Percentiles rank a stretch among this genome's conserved stretches.
Evolutionary conservation across 2,888 invertebrate genomes (phyloP).

Genomic region (Acleris laterana): DNA sequence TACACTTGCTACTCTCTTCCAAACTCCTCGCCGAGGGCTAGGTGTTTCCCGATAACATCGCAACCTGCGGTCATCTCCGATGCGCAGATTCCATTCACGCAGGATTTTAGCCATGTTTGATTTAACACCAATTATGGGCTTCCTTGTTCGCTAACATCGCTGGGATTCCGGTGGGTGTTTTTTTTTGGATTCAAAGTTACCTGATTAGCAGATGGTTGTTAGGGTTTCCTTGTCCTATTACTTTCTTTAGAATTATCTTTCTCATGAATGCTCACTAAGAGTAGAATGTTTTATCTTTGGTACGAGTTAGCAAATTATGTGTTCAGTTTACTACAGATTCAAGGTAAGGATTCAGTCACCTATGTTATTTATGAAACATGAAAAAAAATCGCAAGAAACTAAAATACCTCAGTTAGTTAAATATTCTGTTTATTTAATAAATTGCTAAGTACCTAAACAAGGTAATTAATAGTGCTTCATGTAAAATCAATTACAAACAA

Average conservation of each 20-base stretch:
- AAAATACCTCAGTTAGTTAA: too few relatives aligned
- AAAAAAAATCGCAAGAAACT: too few relatives aligned
- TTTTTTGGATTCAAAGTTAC: slow-evolving; percentile 2
- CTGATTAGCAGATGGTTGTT: neutral
- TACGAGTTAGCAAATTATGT: too few relatives aligned
- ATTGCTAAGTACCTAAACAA: neutral
- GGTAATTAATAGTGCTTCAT: neutral
- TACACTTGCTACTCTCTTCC: slow-evolving; percentile 33
- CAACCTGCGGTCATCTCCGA: slow-evolving; percentile 80
- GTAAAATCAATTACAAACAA: slow-evolving; percentile 45
- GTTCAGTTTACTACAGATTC: too few relatives aligned
- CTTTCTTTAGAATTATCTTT: neutral
- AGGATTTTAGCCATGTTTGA: slow-evolving; percentile 81
- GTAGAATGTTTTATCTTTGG: too few relatives aligned
- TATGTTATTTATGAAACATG: too few relatives aligned
- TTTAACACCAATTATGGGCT: slow-evolving; percentile 84
- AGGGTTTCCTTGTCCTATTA: neutral
- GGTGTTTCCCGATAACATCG: slow-evolving; percentile 79
- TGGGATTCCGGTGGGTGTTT: slow-evolving; percentile 28
- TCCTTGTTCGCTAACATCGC: slow-evolving; percentile 65
- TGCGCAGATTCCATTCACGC: slow-evolving; percentile 81
- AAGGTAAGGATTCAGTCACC: too few relatives aligned
- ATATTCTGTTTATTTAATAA: neutral
- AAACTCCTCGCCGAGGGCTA: slow-evolving; percentile 57
- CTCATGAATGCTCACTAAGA: too few relatives aligned